Base-by-base conservation (phyloP, 2,113 vertebrate species). In the Aix galericulata region DNA sequence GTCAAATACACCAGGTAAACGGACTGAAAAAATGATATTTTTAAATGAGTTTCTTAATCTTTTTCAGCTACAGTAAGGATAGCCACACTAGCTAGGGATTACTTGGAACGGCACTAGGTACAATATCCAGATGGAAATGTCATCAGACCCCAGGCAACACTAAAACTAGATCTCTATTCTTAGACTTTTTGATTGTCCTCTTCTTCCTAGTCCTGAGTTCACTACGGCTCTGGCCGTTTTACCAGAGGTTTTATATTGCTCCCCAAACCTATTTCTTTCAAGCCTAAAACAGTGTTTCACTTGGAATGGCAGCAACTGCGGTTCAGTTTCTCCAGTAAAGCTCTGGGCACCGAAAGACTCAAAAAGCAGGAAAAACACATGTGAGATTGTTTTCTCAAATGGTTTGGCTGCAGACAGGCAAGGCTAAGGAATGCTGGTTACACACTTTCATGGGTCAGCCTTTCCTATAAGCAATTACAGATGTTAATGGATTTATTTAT, bases 401-500 rank as follows among this genome's bases (percentile, higher is more conserved):
- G 80, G 80, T 64, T 66, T 94, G 94, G 93, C 94, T 94, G 88
- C 88, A 95, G 86, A 63, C 92, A 88, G 4, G 42, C 21, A 17
- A 90, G 86, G 73, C 82, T 64, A 50, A 94, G 90, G 94, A 97
- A 96, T 92, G 92, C 86, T 86, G 90, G 69, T 91, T 84, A 82
- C 73, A 90, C 92, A 82, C 90, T 93, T 94, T n/a, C 76, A 82
- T 29, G 76, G 95, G 42, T 93, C 88, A 96, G 90, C 69, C 90
- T 90, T 95, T 96, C 88, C 95, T 88, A 75, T 91, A 94, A 96
- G 93, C 86, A 91, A 93, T 73, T 91, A 92, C 94, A 95, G 93
- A 96, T 86, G 93, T 81, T 94, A 94, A 95, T 94, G 66, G 76
- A 94, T 95, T 90, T 95, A 94, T 96, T 95, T 95, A 81, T 81